phyloP scores from a whole-genome alignment of 2,113 vertebrate genomes.

The Mungos mungo region DNA sequence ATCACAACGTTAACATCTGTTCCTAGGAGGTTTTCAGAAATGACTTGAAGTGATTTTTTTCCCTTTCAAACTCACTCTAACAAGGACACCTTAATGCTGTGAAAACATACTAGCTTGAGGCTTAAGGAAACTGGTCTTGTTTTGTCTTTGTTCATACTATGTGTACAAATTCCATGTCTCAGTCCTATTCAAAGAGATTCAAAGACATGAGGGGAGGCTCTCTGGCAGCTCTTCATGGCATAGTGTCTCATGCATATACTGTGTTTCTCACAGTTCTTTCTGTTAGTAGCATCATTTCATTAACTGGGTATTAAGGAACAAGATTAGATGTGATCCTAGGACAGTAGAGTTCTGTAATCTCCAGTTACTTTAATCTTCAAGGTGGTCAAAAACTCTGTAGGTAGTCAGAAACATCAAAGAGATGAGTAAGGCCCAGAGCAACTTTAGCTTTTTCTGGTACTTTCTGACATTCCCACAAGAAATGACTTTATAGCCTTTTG shows the following conservation, averaged over 20 bases:
- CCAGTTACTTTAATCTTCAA: neutral
- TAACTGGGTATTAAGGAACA: neutral
- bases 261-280: neutral
- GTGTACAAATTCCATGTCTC: neutral
- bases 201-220: neutral
- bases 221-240: neutral
- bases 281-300: neutral
- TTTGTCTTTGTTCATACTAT: neutral
- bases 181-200: neutral
- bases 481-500: neutral
- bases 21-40: constrained; percentile 21
- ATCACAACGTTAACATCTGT: neutral
- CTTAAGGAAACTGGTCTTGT: neutral
- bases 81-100: neutral
- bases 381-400: neutral
- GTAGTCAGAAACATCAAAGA: neutral
- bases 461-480: neutral
- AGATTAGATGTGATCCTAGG: neutral
- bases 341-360: neutral
- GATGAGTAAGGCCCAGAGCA: neutral
- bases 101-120: neutral
- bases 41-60: neutral
- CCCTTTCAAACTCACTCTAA: neutral
- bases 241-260: neutral
- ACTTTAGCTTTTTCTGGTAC: neutral